Evolutionary conservation across 2,797 vertebrate species (phyloP).

Genomic region (Hybognathus amarus): DNA sequence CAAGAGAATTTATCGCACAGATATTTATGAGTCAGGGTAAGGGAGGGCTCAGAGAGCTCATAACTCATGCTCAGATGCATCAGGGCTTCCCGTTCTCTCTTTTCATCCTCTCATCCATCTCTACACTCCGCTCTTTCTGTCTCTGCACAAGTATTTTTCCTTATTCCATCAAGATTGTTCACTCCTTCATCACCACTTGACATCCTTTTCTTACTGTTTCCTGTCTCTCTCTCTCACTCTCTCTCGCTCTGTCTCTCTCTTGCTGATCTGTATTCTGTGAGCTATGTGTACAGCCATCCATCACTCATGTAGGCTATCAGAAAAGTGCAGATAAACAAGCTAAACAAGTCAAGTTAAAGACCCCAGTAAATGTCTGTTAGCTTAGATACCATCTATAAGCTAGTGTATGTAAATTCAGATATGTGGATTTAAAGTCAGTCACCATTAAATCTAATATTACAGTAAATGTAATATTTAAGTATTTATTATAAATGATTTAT

Average conservation of each 20-base stretch:
- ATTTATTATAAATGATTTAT: not conserved
- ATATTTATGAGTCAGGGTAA: constrained; percentile 46
- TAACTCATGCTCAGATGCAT: constrained; percentile 48
- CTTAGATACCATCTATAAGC: not conserved
- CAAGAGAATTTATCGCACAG: constrained; percentile 14
- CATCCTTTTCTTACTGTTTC: not conserved
- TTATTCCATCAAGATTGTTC: not conserved
- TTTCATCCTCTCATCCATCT: constrained; percentile 2
- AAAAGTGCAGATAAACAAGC: constrained; percentile 17
- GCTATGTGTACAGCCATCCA: constrained; percentile 4
- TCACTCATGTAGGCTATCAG: constrained; percentile 13
- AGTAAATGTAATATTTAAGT: not conserved
- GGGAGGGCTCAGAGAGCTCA: constrained; percentile 26
- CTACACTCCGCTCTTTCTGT: not conserved
- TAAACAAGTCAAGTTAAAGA: constrained; percentile 11
- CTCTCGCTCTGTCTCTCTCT: too few species aligned
- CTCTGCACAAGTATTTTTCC: not conserved
- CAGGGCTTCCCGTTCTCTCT: constrained; percentile 6
- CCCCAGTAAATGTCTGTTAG: not conserved
- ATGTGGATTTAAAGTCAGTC: not conserved
- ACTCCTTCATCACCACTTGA: constrained; percentile 16
- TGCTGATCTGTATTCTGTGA: constrained; percentile 35
- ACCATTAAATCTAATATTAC: not conserved
- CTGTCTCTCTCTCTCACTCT: too few species aligned
- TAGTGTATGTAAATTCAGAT: not conserved